Evolutionary conservation across 2,113 vertebrate genomes (phyloP).

Genomic region (Tachycineta bicolor): DNA sequence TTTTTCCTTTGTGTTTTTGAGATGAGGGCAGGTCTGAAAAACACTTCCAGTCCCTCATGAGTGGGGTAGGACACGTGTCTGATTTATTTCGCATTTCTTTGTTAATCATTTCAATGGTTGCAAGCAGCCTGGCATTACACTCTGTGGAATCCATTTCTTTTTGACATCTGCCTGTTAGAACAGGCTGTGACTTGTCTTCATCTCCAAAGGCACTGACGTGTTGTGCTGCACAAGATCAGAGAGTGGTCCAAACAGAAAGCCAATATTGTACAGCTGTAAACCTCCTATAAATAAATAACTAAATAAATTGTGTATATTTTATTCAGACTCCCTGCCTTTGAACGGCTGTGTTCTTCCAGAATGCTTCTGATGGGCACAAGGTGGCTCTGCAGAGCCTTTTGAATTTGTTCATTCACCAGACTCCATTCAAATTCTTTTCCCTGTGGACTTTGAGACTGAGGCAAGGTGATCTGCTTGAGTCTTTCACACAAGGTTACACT

Average conservation of each 20-base stretch:
- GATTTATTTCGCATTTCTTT: neutral
- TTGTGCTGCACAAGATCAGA: neutral
- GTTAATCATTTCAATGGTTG: constrained; percentile 18
- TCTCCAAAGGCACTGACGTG: neutral
- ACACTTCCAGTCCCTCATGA: neutral
- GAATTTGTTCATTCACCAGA: neutral
- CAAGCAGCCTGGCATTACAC: neutral
- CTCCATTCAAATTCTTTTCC: neutral
- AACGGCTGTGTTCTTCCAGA: neutral
- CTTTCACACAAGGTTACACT: neutral
- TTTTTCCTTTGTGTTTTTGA: neutral
- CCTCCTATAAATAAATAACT: constrained; percentile 58
- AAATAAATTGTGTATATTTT: constrained; percentile 62
- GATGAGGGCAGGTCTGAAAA: neutral
- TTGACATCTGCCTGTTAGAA: neutral
- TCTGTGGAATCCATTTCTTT: neutral
- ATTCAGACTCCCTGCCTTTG: neutral
- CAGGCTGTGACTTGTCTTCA: neutral
- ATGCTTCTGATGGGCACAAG: neutral
- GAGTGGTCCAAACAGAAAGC: constrained; percentile 30
- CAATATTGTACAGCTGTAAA: constrained; percentile 54
- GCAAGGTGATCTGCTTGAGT: neutral
- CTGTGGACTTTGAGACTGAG: neutral
- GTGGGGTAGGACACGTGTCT: neutral
- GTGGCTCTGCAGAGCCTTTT: constrained; percentile 29